A percentile compares a stretch with the other conserved stretches of the same genome.
Conservation (phyloP, 1,140 invertebrate species). For the Pseudomyrmex dendroicus region DNA sequence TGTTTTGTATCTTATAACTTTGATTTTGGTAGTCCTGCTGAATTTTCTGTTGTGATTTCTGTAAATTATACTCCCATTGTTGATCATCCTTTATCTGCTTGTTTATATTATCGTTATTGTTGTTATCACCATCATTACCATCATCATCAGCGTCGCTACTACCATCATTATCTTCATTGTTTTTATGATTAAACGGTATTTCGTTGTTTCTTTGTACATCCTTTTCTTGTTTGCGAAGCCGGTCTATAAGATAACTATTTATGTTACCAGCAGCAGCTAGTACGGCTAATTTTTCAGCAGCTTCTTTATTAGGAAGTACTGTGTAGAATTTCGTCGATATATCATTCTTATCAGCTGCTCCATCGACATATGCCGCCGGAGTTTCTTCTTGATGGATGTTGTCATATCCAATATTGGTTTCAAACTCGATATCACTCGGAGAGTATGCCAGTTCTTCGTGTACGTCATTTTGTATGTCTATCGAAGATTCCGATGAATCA, state of each 20-base stretch:
- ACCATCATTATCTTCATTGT: slow-evolving; percentile 59
- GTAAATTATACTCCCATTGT: slow-evolving; percentile 56
- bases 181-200: slow-evolving; percentile 77
- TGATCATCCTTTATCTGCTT: slow-evolving; percentile 43
- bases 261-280: slow-evolving; percentile 85
- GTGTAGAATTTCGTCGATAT: slow-evolving; percentile 81
- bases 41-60: slow-evolving; percentile 36
- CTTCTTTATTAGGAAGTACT: slow-evolving; percentile 84
- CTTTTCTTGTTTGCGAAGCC: slow-evolving; percentile 72
- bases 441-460: slow-evolving; percentile 66
- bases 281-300: slow-evolving; percentile 85
- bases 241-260: slow-evolving; percentile 79
- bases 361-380: slow-evolving; percentile 73
- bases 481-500: slow-evolving; percentile 64
- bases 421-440: slow-evolving; percentile 66
- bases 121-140: too few species aligned
- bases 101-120: background rate
- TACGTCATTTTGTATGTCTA: slow-evolving; percentile 39
- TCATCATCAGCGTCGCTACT: slow-evolving; percentile 49
- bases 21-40: slow-evolving; percentile 56
- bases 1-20: slow-evolving; percentile 39
- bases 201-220: slow-evolving; percentile 50
- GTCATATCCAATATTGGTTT: slow-evolving; percentile 80
- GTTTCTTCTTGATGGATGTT: slow-evolving; percentile 60
- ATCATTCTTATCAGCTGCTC: slow-evolving; percentile 56